Percentiles rank a stretch among this genome's conserved stretches.
Evolutionary conservation across 2,113 vertebrate genomes (phyloP).

Genomic region (Tachuris rubrigastra): DNA sequence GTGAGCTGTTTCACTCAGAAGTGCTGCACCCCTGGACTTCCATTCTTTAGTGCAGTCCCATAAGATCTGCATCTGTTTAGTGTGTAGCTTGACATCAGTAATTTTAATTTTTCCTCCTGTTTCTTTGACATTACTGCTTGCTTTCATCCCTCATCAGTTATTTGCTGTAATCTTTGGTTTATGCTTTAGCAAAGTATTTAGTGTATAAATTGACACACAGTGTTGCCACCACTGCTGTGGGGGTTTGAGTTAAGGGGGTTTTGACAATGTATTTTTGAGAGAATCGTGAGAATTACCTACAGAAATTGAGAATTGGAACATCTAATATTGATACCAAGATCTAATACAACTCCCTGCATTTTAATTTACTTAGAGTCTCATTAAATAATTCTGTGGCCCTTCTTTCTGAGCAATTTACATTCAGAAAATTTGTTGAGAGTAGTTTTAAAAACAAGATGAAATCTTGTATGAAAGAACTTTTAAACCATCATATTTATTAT

Average conservation of each 20-base stretch:
- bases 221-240: not conserved
- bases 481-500: not conserved
- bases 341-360: not conserved
- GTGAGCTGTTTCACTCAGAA: not conserved
- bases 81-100: not conserved
- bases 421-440: not conserved
- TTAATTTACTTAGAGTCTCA: not conserved
- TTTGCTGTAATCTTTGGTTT: not conserved
- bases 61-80: not conserved
- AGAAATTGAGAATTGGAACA: not conserved
- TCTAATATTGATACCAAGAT: not conserved
- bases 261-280: not conserved
- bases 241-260: not conserved
- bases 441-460: not conserved
- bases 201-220: conserved; percentile 61
- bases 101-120: not conserved
- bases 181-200: not conserved
- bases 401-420: not conserved
- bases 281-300: not conserved
- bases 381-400: not conserved
- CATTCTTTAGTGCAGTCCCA: not conserved
- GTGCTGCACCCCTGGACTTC: not conserved
- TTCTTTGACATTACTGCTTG: conserved; percentile 3
- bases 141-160: conserved; percentile 21
- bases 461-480: not conserved